These are phyloP conservation scores for Dipodomys ordii DNA, from an alignment of 2,113 vertebrate genomes.

Conservation along the genomic window DNA sequence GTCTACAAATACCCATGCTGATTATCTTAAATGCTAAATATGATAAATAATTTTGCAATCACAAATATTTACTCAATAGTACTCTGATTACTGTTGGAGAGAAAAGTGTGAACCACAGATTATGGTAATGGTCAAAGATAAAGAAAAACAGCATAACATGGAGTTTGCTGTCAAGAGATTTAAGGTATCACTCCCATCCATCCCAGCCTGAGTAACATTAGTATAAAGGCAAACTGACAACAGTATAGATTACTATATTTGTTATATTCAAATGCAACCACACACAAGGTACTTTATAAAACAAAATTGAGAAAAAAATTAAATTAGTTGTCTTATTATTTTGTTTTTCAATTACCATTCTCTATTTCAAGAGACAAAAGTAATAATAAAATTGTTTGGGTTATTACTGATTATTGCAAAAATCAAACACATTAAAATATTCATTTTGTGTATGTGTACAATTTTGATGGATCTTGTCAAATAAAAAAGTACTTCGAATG, in stretches of 20 bases:
- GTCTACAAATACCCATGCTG: not conserved
- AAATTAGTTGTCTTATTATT: not conserved
- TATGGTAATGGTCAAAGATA: not conserved
- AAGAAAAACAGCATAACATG: not conserved
- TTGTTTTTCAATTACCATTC: slow-evolving; percentile 15
- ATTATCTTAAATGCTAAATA: not conserved
- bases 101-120: not conserved
- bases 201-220: no score
- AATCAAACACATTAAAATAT: not conserved
- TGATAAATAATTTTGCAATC: not conserved
- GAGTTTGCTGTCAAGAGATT: not conserved
- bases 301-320: not conserved
- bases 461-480: not conserved
- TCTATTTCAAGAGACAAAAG: not conserved
- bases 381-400: not conserved
- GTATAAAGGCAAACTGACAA: no score
- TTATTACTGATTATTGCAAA: not conserved
- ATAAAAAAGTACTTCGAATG: not conserved
- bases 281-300: slow-evolving; percentile 16
- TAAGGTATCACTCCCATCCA: not conserved
- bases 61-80: not conserved
- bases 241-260: not conserved
- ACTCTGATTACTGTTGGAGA: not conserved
- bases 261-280: slow-evolving; percentile 1
- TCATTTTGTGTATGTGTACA: not conserved